These are phyloP conservation scores for Adelognathus sp. DNA, from an alignment of 2,888 invertebrate genomes.

Conservation along the genomic window DNA sequence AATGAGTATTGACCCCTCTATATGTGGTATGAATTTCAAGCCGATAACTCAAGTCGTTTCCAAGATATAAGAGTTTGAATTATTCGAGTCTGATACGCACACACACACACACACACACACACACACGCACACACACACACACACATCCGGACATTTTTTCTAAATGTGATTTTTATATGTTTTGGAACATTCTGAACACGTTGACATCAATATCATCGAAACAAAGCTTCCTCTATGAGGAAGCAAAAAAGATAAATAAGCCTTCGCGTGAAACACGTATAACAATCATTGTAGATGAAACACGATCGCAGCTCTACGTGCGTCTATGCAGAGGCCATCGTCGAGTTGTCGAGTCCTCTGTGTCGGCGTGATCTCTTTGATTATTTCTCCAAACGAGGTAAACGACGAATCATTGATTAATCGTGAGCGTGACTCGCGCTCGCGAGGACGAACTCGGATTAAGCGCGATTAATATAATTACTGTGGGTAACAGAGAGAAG, in stretches of 20 bases:
- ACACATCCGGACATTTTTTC: too few species aligned
- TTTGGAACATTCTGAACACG: too few species aligned
- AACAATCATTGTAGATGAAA: not conserved
- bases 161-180: too few species aligned
- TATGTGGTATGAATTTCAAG: too few species aligned
- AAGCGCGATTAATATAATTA: conserved; percentile 56
- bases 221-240: too few species aligned
- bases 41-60: too few species aligned
- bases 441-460: conserved; percentile 51
- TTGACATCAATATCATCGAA: too few species aligned
- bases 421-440: conserved; percentile 58
- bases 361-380: conserved; percentile 25
- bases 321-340: not conserved
- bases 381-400: conserved; percentile 53
- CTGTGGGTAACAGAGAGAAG: not conserved
- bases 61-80: too few species aligned
- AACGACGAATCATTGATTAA: conserved; percentile 60
- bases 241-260: not conserved
- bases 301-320: not conserved
- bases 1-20: too few species aligned
- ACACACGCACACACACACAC: too few species aligned
- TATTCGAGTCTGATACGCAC: too few species aligned
- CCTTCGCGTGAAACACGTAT: not conserved
- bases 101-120: too few species aligned
- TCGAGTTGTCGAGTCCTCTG: not conserved